Evolutionary conservation across 2,113 vertebrate species (phyloP), one percentile per base, ranked within the genome.

Genomic region (Lates calcarifer): DNA sequence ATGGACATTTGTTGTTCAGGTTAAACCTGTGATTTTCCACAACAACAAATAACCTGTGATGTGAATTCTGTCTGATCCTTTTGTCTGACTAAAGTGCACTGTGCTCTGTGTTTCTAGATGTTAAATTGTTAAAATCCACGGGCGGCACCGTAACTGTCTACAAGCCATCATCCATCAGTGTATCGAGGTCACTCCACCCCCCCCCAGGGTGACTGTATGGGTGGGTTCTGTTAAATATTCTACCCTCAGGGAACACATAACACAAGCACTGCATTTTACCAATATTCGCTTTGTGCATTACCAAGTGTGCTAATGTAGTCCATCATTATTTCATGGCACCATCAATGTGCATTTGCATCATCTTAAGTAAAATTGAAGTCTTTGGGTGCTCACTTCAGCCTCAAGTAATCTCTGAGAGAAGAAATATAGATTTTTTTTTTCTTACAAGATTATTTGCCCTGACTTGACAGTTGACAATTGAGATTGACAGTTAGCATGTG

Each of bases 311-410:
- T 90, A 76, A 93, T 91, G 86, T 69, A 74, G 63, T 33, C 71
- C 82, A 92, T 94, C 82, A 92, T 85, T 85, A 88, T 93, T 93
- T 88, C 82, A 94, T 88, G 78, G 78, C 57, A 72, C 67, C 65
- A 83, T 83, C 86, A 53, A 31, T 49, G 62, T 58, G 12, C 66
- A 77, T 83, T 79, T 81, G 63, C 71, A 77, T 88, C 81, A 91
- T 80, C 74, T 20, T 35, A 66, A 28, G 26, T 53, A 82, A 63
- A 33, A 65, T 26, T 74, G 39, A 77, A 85, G 61, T 74, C 77
- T 81, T n/a, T 39, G 35, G 74, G 62, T 55, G 61, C 64, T 79
- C 11, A 64, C 24, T 74, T 66, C 33, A 73, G 24, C 68, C 57
- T 61, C 15, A 56, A 41, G 35, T 55, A n/a, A 77, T 67, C 12